Conservation (phyloP, 2,113 vertebrate species). For the Chascanopsetta lugubris region DNA sequence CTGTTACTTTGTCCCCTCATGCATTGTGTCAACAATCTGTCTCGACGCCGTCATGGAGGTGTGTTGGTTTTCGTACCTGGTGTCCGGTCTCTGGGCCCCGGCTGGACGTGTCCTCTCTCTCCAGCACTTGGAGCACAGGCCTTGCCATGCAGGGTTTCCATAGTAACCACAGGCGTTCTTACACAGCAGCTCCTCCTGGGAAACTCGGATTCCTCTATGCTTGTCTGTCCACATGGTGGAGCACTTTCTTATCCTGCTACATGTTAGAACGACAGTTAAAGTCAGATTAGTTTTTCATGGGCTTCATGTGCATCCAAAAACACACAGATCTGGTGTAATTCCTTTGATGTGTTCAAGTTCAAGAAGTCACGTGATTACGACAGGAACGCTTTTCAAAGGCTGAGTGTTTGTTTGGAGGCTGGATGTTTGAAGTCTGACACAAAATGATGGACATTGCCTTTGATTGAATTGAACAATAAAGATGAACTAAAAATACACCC, state of each 20-base stretch:
- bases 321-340: background rate
- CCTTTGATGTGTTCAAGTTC: background rate
- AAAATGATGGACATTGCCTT: too few species aligned
- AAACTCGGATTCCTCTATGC: conserved; percentile 76
- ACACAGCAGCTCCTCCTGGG: conserved; percentile 80
- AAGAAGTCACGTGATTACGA: background rate
- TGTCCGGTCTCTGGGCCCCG: conserved; percentile 56
- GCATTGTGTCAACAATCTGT: background rate
- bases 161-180: conserved; percentile 82
- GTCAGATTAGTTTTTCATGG: background rate
- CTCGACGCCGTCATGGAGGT: background rate
- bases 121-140: conserved; percentile 86
- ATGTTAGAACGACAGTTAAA: background rate
- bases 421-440: background rate
- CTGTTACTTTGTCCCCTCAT: background rate
- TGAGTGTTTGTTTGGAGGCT: background rate
- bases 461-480: too few species aligned
- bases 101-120: conserved; percentile 67
- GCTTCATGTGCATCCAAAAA: background rate
- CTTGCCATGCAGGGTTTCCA: conserved; percentile 83
- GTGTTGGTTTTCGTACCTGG: conserved; percentile 51
- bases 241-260: conserved; percentile 22
- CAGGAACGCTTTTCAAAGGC: background rate
- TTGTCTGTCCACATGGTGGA: conserved; percentile 73
- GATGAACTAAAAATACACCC: too few species aligned